Percentiles rank a stretch among this genome's conserved stretches.
Conservation (phyloP, 2,888 invertebrate species). For the Apodemia duryi region DNA sequence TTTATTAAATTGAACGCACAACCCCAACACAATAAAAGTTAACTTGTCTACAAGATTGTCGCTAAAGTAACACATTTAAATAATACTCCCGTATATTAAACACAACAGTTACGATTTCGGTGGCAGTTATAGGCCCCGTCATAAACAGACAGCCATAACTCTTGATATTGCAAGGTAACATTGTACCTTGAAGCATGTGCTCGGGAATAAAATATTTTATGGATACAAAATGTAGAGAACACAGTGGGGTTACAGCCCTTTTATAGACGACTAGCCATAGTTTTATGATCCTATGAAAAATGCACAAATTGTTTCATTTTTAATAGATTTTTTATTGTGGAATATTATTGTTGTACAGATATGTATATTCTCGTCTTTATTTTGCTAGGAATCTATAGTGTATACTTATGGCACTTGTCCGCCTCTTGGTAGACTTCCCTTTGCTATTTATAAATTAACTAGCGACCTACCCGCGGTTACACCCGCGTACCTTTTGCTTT, state of each 20-base stretch:
- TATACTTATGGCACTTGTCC: too few species aligned
- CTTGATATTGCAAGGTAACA: constrained; percentile 23
- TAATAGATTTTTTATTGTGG: constrained; percentile 11
- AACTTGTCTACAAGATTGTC: neutral
- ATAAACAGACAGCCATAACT: constrained; percentile 25
- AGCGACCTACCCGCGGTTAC: too few species aligned
- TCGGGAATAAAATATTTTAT: constrained; percentile 11
- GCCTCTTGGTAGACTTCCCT: too few species aligned
- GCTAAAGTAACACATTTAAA: constrained; percentile 5
- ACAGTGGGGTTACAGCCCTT: neutral
- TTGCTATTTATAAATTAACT: too few species aligned
- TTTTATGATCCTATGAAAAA: constrained; percentile 2
- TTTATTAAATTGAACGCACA: neutral
- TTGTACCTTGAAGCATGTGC: constrained; percentile 9
- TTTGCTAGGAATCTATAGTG: too few species aligned
- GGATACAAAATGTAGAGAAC: constrained; percentile 7
- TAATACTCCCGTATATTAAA: constrained; percentile 10
- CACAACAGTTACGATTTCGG: constrained; percentile 8
- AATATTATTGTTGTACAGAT: neutral
- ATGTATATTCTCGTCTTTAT: too few species aligned
- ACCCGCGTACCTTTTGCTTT: too few species aligned
- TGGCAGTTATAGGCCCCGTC: constrained; percentile 18
- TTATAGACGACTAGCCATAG: constrained; percentile 8
- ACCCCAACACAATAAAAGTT: neutral
- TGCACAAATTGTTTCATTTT: constrained; percentile 11